Conservation (phyloP, 2,888 invertebrate genomes). For the Athripsodes cinereus region DNA sequence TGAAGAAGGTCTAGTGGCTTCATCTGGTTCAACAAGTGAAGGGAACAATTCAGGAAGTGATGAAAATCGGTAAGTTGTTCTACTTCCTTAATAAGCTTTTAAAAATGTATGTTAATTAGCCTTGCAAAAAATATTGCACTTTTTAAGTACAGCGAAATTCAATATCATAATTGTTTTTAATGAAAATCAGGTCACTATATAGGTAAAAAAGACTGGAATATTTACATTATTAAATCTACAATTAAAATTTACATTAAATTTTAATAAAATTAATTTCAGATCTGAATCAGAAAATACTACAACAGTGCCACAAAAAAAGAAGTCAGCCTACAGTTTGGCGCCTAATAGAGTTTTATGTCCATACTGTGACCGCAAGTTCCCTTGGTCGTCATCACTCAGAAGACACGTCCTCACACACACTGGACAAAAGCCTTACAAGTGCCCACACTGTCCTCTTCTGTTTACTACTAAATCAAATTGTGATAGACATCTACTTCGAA, state of each 20-base stretch:
- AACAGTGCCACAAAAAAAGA: conserved; percentile 65
- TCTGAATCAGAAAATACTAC: conserved; percentile 59
- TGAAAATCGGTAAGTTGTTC: conserved; percentile 58
- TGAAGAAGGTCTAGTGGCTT: conserved; percentile 75
- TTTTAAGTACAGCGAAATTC: too few relatives aligned
- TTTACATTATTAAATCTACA: too few relatives aligned
- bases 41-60: conserved; percentile 80
- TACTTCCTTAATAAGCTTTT: too few relatives aligned
- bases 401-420: conserved; percentile 94
- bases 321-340: conserved; percentile 91
- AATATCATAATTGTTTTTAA: too few relatives aligned
- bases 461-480: conserved; percentile 98
- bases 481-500: conserved; percentile 86
- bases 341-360: conserved; percentile 92
- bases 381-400: conserved; percentile 94
- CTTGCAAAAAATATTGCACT: not conserved
- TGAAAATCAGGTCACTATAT: too few relatives aligned
- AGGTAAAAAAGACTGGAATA: too few relatives aligned
- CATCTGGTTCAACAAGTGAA: conserved; percentile 71
- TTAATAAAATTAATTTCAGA: conserved; percentile 39
- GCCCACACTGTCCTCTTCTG: conserved; percentile 84
- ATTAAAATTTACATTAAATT: not conserved
- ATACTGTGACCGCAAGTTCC: conserved; percentile 89
- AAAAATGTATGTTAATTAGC: too few relatives aligned
- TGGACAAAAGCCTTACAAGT: conserved; percentile 94